Base-by-base conservation (phyloP, 2,797 vertebrate genomes). In the Oreortyx pictus region DNA sequence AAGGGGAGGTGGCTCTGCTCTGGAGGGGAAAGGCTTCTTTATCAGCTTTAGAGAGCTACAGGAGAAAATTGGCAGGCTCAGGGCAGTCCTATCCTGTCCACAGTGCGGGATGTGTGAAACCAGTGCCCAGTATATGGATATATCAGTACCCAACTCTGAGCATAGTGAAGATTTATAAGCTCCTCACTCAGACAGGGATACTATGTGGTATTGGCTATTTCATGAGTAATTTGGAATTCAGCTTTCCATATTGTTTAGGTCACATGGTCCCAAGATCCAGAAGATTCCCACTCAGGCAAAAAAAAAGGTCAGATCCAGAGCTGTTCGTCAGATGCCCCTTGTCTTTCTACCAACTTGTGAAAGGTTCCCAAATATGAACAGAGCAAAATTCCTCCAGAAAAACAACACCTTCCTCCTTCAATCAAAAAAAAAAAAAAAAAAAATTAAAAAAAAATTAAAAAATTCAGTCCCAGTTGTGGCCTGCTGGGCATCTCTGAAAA, bases 401-500 rank as follows among this genome's bases (percentile, higher is more conserved):
- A 71, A 57, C 13, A 65, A 17, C 12, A 64, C 27, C 8, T 19
- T 31, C 27, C 13, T 62, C 18, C 27, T 29, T n/a, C 20, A 6
- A 10, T 9, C 27, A 39, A 46, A 35, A n/a, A 31, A 46, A 22
- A 65, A 47, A 47, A 47, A n/a, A n/a, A n/a, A n/a, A n/a, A n/a
- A n/a, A n/a, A 39, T 37, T 9, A 46, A 46, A 46, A 11, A 46
- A 37, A 29, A 31, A 46, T n/a, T n/a, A n/a, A n/a, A n/a, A 25
- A 66, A 47, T 25, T 29, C 37, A 74, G 19, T 54, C 62, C 54
- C 47, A 43, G 2, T 22, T 76, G 27, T 47, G 64, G 73, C 47
- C 50, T 88, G 35, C 59, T 60, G 50, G 47, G 46, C 52, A 90
- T 61, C 90, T 90, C 75, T 85, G 43, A 89, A 94, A 92, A 90